A percentile compares a stretch with the other conserved stretches of the same genome.
Evolutionary conservation across 1,140 invertebrate species (phyloP).

Genomic region (Penaeus indicus): DNA sequence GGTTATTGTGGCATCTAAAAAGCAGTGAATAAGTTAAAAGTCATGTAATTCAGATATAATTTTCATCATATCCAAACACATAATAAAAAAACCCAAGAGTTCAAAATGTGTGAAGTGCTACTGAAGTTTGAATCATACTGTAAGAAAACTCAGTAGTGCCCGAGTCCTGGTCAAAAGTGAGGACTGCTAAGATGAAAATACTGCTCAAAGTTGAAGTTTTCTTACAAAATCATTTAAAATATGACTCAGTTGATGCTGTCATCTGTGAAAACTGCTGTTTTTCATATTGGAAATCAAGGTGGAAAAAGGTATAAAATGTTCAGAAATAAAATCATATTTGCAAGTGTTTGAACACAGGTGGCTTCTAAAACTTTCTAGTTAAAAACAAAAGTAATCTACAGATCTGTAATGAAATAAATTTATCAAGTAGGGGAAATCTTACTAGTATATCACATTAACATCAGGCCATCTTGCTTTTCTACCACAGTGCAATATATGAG

Average conservation of each 20-base stretch:
- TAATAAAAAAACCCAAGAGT: slow-evolving; percentile 35
- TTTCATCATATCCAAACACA: slow-evolving; percentile 51
- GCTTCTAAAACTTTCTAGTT: too few species aligned
- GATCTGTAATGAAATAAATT: background rate
- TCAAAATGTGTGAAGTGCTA: slow-evolving; percentile 44
- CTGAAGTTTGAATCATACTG: slow-evolving; percentile 28
- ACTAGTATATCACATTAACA: too few species aligned
- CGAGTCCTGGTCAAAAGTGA: slow-evolving; percentile 59
- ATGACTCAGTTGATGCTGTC: slow-evolving; percentile 41
- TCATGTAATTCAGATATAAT: slow-evolving; percentile 53
- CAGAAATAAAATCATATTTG: background rate
- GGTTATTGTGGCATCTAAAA: slow-evolving; percentile 57
- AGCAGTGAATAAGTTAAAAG: slow-evolving; percentile 50
- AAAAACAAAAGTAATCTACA: background rate
- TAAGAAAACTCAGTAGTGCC: slow-evolving; percentile 33
- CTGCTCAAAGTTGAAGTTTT: too few species aligned
- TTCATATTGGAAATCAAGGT: background rate
- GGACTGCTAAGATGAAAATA: slow-evolving; percentile 28
- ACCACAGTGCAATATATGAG: too few species aligned
- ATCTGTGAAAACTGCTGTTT: slow-evolving; percentile 57
- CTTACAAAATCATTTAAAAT: too few species aligned
- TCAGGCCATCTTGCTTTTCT: too few species aligned
- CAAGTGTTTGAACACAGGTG: too few species aligned
- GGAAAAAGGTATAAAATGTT: too few species aligned
- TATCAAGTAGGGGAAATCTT: too few species aligned